phyloP scores from a whole-genome alignment of 2,113 vertebrate genomes.

The Ellobius talpinus region DNA sequence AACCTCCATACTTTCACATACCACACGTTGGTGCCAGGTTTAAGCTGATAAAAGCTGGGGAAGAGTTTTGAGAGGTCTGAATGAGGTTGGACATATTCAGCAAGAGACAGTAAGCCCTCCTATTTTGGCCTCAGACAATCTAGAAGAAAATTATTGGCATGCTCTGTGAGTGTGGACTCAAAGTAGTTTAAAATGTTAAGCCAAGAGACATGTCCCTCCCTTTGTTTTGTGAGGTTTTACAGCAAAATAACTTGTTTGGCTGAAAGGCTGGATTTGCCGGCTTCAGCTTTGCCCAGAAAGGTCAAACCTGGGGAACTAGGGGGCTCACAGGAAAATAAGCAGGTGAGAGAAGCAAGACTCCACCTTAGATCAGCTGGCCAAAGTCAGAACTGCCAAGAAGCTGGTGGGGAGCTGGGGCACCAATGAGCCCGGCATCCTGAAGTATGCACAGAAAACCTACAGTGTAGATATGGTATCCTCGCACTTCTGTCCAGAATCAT shows the following conservation, averaged over 20 bases:
- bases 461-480: neutral
- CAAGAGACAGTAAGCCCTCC: conserved; percentile 17
- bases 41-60: conserved; percentile 68
- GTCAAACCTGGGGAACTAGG: conserved; percentile 58
- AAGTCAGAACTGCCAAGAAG: neutral
- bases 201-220: conserved; percentile 43
- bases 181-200: conserved; percentile 73
- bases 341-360: neutral
- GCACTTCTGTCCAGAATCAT: conserved; percentile 15
- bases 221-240: conserved; percentile 66
- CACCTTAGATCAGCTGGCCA: neutral
- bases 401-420: neutral
- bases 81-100: conserved; percentile 52
- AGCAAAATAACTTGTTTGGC: conserved; percentile 68
- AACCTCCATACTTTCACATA: conserved; percentile 56
- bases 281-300: conserved; percentile 43
- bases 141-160: conserved; percentile 61
- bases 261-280: conserved; percentile 61
- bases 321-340: conserved; percentile 50
- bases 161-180: conserved; percentile 44
- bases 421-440: neutral
- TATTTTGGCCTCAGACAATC: neutral
- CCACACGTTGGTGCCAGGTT: conserved; percentile 60
- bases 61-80: conserved; percentile 22
- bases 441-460: neutral